phyloP scores from a whole-genome alignment of 1,140 invertebrate genomes.

The Scylla paramamosain region DNA sequence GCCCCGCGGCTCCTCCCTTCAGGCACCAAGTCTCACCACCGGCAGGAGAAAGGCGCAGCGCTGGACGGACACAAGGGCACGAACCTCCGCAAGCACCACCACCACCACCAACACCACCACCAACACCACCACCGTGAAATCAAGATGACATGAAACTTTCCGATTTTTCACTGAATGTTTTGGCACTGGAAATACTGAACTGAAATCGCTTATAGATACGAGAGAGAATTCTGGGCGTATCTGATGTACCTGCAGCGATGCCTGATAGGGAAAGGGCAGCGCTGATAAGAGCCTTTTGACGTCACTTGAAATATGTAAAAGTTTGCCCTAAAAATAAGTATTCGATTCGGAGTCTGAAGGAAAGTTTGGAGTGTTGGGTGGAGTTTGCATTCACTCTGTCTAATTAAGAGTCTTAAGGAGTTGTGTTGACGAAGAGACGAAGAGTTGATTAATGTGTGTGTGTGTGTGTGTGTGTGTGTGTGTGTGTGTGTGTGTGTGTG shows the following conservation, averaged over 20 bases:
- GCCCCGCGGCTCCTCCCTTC: too few relatives aligned
- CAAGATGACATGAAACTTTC: neutral
- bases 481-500: conserved; percentile 16
- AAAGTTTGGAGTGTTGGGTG: neutral
- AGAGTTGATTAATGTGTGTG: neutral
- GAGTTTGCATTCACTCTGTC: neutral
- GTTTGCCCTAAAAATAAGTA: neutral
- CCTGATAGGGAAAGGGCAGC: neutral
- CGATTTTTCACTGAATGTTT: neutral
- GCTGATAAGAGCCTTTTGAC: neutral
- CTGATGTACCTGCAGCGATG: neutral
- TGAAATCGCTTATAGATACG: neutral
- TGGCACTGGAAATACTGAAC: neutral
- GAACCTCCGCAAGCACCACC: neutral
- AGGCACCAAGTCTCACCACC: too few relatives aligned
- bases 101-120: too few relatives aligned
- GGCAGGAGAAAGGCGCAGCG: neutral
- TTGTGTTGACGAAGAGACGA: neutral
- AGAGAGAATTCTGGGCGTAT: neutral
- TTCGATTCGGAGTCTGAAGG: neutral
- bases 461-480: conserved; percentile 20
- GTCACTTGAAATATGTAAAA: neutral
- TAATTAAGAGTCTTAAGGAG: neutral
- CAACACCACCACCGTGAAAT: neutral
- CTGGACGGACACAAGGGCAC: neutral